Conservation (phyloP, 1,140 invertebrate genomes). For the Cecropterus lyciades region DNA sequence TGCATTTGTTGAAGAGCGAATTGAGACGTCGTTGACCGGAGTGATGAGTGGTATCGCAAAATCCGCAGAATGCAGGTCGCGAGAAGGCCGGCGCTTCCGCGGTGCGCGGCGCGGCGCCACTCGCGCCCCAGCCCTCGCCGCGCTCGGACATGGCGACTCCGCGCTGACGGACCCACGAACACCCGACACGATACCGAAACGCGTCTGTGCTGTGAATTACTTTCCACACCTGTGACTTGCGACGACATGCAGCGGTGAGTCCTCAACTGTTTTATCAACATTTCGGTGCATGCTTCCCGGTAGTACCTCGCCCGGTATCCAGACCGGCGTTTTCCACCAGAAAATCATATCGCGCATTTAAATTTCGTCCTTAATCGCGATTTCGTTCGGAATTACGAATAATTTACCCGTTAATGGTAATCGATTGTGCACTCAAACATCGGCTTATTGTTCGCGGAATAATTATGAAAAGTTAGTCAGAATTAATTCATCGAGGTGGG, state of each 20-base stretch:
- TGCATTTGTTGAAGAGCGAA: conserved; percentile 39
- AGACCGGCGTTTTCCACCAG: conserved; percentile 44
- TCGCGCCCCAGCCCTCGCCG: conserved; percentile 54
- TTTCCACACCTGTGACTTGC: conserved; percentile 37
- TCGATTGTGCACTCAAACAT: conserved; percentile 19
- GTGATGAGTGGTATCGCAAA: conserved; percentile 54
- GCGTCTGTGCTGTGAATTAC: conserved; percentile 49
- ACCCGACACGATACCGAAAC: conserved; percentile 38
- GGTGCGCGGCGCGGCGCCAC: conserved; percentile 45
- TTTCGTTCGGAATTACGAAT: conserved; percentile 15
- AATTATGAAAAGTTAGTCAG: conserved; percentile 21
- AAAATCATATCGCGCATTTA: conserved; percentile 32
- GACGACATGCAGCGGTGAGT: conserved; percentile 55
- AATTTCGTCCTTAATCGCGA: conserved; percentile 17
- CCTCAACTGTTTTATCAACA: conserved; percentile 18
- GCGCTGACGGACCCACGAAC: conserved; percentile 44
- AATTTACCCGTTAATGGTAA: conserved; percentile 17
- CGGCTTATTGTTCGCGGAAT: conserved; percentile 25
- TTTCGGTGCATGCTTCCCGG: conserved; percentile 1
- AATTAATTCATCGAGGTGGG: conserved; percentile 15
- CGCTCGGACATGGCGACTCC: conserved; percentile 53
- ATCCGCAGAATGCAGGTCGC: conserved; percentile 55
- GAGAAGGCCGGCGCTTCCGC: conserved; percentile 50
- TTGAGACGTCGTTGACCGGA: conserved; percentile 49
- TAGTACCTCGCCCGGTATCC: conserved; percentile 1